These are phyloP conservation scores for Sipha flava DNA, from an alignment of 1,140 invertebrate genomes.

Conservation along the genomic window DNA sequence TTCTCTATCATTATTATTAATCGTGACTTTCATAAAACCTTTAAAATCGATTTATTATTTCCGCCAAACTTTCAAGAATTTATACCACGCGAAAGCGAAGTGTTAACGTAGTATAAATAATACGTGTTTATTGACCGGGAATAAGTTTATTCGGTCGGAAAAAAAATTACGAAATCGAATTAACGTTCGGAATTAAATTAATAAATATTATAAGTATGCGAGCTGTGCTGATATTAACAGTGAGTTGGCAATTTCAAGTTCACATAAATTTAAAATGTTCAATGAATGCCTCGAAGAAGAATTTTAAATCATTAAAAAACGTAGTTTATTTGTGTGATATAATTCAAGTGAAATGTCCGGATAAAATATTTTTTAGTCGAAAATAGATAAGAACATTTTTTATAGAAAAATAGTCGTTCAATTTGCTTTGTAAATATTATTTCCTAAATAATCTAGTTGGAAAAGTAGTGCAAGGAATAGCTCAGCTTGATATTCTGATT, in stretches of 20 bases:
- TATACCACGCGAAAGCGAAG: not conserved
- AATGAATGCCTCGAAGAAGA: not conserved
- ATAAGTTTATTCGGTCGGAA: not conserved
- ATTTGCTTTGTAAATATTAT: too few species aligned
- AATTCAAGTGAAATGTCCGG: too few species aligned
- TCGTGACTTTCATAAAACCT: not conserved
- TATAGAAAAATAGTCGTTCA: too few species aligned
- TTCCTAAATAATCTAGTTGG: too few species aligned
- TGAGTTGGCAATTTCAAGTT: not conserved
- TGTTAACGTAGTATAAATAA: slow-evolving; percentile 5
- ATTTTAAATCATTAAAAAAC: too few species aligned
- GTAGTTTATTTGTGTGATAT: too few species aligned
- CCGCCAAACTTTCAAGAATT: not conserved
- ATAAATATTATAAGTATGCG: not conserved
- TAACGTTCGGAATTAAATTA: not conserved
- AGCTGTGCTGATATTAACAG: not conserved
- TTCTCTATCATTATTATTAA: not conserved
- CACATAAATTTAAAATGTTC: not conserved
- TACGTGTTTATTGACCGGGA: not conserved
- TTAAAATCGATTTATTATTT: not conserved
- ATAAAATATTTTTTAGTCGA: too few species aligned
- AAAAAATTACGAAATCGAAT: not conserved
- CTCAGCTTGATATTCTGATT: too few species aligned
- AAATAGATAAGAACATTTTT: too few species aligned
- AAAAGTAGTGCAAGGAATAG: too few species aligned